Evolutionary conservation across 1,140 invertebrate species (phyloP).

Genomic region (Trichomalopsis sarcophagae): DNA sequence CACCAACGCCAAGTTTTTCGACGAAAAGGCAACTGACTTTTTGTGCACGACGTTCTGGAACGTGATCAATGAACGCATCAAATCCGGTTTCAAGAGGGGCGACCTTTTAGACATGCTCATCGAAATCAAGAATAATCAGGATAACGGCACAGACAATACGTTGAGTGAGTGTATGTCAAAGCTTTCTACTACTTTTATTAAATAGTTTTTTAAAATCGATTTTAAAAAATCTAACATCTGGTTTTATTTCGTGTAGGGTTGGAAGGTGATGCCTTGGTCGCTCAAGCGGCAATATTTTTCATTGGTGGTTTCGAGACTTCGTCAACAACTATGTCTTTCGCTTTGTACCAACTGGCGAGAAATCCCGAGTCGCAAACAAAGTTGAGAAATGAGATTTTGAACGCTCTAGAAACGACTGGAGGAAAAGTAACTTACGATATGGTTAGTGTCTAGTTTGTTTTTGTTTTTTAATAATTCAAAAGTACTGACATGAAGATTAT

Average conservation of each 20-base stretch:
- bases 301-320: constrained; percentile 80
- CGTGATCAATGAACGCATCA: constrained; percentile 62
- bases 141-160: background rate
- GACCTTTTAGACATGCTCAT: constrained; percentile 74
- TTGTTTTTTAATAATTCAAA: background rate
- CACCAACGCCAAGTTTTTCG: constrained; percentile 58
- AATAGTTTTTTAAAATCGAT: too few species aligned
- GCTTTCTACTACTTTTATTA: background rate
- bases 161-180: background rate
- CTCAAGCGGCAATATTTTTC: constrained; percentile 80
- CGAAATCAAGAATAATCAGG: constrained; percentile 60
- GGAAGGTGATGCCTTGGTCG: constrained; percentile 78
- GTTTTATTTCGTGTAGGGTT: constrained; percentile 60
- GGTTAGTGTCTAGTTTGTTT: constrained; percentile 50
- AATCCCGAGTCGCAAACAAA: constrained; percentile 76
- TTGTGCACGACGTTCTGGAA: constrained; percentile 66
- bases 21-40: constrained; percentile 58
- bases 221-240: too few species aligned
- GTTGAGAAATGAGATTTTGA: constrained; percentile 75
- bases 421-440: constrained; percentile 73
- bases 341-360: constrained; percentile 76
- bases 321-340: constrained; percentile 74
- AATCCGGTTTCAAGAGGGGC: constrained; percentile 60
- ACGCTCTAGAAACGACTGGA: constrained; percentile 64
- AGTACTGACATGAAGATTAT: background rate